Evolutionary conservation across 1,140 invertebrate species (phyloP), one percentile per base, ranked within the genome.

Genomic region (Lineus longissimus): DNA sequence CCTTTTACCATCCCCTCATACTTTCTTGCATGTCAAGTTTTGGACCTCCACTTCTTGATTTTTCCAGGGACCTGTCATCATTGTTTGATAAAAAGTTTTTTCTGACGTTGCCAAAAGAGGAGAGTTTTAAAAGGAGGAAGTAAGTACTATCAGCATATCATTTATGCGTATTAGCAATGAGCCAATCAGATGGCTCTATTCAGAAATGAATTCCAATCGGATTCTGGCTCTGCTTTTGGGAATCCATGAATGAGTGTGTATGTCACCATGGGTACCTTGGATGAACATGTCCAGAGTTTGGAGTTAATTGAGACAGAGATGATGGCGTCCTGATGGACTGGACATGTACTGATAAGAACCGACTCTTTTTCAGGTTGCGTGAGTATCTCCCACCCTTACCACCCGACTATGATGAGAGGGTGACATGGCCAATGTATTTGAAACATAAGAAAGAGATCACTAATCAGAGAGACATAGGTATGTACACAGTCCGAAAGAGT

Each of bases 351-450:
- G n/a, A n/a, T n/a, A n/a, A 13, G 4, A 2, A 27, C 23, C 29
- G 2, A 43, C 6, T 59, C 19, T 45, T 27, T 41, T 54, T 27
- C 55, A 76, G 74, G 22, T 22, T 59, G 17, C 67, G 79, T 25
- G 19, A 64, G 23, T 82, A 81, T 65, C 62, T 72, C 23, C 80
- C 80, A 6, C 65, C 78, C 23, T 78, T 80, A 70, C 65, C 70
- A 25, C 70, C 72, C 19, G 74, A 76, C 19, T 82, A 80, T 63
- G 81, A 79, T 72, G 80, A 81, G 29, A 64, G 73, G 15, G 69
- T 74, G 59, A 73, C 78, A n/a, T 82, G 80, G 80, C 80, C 80
- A 25, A 74, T 76, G 73, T 77, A 81, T 65, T 40, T 73, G 7
- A 61, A 66, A 47, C 73, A 77, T 55, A 62, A 45, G 25, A 45